phyloP scores from a whole-genome alignment of 2,113 vertebrate species.

The Nothoprocta perdicaria region DNA sequence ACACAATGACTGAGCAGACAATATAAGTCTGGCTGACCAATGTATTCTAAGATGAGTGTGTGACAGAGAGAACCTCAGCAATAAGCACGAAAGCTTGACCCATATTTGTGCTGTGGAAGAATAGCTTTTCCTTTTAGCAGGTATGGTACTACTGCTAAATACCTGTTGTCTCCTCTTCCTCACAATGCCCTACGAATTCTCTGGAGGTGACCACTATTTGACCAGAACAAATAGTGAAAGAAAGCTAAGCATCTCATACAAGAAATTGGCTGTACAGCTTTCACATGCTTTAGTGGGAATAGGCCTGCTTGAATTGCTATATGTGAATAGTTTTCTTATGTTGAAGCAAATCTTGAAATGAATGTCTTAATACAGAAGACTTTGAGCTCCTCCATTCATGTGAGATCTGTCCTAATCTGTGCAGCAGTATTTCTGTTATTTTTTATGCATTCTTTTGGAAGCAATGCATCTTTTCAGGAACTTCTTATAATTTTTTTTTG shows the following conservation, averaged over 20 bases:
- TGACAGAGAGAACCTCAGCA: neutral
- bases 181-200: neutral
- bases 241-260: neutral
- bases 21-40: neutral
- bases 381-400: neutral
- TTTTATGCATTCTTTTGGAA: neutral
- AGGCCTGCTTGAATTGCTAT: neutral
- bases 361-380: neutral
- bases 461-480: neutral
- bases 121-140: neutral
- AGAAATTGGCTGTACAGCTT: neutral
- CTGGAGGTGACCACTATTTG: neutral
- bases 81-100: neutral
- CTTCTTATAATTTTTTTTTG: neutral
- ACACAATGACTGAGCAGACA: neutral
- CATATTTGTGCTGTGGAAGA: neutral
- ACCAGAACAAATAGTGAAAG: neutral
- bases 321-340: neutral
- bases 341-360: neutral
- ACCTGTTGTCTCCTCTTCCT: neutral
- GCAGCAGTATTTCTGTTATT: neutral
- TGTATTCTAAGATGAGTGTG: neutral
- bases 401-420: neutral
- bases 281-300: neutral
- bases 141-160: neutral